Conservation (phyloP, 2,888 invertebrate species). For the Pollenia griseotomentosa region DNA sequence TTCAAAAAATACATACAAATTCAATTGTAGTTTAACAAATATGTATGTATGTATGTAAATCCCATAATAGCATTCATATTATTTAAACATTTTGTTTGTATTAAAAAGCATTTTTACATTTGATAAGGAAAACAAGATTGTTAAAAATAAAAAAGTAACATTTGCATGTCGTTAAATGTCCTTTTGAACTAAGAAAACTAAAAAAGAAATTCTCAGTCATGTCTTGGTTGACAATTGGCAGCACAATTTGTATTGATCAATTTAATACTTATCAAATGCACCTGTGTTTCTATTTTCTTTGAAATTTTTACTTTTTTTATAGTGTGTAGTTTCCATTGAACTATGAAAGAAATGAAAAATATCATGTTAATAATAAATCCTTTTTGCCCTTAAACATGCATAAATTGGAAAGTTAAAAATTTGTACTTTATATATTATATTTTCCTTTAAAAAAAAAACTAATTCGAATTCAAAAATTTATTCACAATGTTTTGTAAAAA, state of each 20-base stretch:
- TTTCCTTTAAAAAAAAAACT: conserved; percentile 4
- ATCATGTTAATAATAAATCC: conserved; percentile 17
- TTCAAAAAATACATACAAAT: background rate
- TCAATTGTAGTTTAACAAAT: conserved; percentile 31
- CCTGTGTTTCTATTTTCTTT: conserved; percentile 37
- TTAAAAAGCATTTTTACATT: conserved; percentile 36
- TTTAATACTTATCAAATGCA: conserved; percentile 50
- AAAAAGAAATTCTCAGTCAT: background rate
- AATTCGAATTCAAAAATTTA: conserved; percentile 49
- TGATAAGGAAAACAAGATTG: conserved; percentile 24
- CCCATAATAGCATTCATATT: conserved; percentile 39
- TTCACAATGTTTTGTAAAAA: conserved; percentile 25
- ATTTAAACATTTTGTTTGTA: conserved; percentile 18
- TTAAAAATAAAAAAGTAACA: background rate
- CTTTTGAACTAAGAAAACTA: background rate
- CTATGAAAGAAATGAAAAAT: background rate
- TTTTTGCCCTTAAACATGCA: background rate
- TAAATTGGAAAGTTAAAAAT: conserved; percentile 29
- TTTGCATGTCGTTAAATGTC: conserved; percentile 57
- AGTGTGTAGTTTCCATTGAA: conserved; percentile 52
- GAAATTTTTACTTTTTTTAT: conserved; percentile 44
- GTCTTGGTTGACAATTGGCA: conserved; percentile 30
- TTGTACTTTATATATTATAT: background rate
- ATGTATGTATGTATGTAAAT: background rate
- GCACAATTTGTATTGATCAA: conserved; percentile 8